Conservation (phyloP, 2,888 invertebrate species). For the Drosophila antonietae region DNA sequence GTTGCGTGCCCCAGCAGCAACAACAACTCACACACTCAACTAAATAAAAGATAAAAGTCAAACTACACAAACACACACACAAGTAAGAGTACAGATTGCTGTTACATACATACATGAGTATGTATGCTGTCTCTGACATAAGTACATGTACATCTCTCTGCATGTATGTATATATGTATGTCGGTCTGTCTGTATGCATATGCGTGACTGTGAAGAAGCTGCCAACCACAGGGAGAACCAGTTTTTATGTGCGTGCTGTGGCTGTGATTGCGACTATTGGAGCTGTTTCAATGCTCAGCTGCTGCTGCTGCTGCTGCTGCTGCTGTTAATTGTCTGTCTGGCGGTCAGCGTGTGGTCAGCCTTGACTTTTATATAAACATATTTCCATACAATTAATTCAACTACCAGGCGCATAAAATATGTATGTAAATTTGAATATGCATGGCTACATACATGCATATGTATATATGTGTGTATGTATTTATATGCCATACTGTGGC, state of each 20-base stretch:
- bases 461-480: not conserved
- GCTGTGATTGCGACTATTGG: conserved; percentile 11
- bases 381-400: not conserved
- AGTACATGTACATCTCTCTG: conserved; percentile 3
- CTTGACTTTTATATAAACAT: conserved; percentile 52
- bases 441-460: no score
- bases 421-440: not conserved
- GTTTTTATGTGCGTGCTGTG: conserved; percentile 48
- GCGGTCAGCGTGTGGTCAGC: conserved; percentile 69
- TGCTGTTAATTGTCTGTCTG: not conserved
- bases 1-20: conserved; percentile 34
- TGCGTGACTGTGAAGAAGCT: conserved; percentile 48
- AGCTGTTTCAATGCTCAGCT: conserved; percentile 19
- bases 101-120: not conserved
- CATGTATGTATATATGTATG: not conserved
- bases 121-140: conserved; percentile 5
- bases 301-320: not conserved
- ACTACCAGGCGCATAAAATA: conserved; percentile 47
- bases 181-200: conserved; percentile 15
- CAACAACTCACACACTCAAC: not conserved
- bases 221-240: conserved; percentile 53
- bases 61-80: conserved; percentile 40
- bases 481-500: no score
- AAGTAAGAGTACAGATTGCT: not conserved
- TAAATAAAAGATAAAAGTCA: conserved; percentile 43